These are phyloP conservation scores for Florisuga fusca DNA, from an alignment of 2,797 vertebrate species.

Conservation along the genomic window DNA sequence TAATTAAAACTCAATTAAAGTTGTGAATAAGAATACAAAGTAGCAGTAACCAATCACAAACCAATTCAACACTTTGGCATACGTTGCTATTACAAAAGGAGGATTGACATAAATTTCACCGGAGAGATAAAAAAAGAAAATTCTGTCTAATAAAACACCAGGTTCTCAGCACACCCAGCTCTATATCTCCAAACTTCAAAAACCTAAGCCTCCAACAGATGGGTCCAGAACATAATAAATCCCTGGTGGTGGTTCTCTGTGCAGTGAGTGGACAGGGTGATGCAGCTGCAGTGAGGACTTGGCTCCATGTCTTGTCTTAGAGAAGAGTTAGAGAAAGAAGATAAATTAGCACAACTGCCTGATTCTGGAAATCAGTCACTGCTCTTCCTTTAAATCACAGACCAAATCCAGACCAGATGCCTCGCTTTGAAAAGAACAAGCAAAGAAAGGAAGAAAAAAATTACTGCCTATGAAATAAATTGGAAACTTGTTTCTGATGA, in stretches of 20 bases:
- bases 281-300: neutral
- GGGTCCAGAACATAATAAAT: neutral
- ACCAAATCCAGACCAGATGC: slow-evolving; percentile 68
- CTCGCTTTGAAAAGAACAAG: slow-evolving; percentile 25
- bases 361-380: slow-evolving; percentile 15
- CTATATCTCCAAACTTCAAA: neutral
- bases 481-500: slow-evolving; percentile 27
- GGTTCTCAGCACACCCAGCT: neutral
- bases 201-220: neutral
- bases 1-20: slow-evolving; percentile 23
- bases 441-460: neutral
- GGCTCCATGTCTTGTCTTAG: neutral
- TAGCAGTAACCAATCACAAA: neutral
- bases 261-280: neutral
- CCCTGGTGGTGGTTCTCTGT: neutral
- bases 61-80: neutral
- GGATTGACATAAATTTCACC: neutral
- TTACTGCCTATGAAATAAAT: neutral
- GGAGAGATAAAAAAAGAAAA: neutral
- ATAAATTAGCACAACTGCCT: neutral
- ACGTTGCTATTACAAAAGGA: accelerated
- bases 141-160: neutral
- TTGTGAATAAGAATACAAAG: neutral
- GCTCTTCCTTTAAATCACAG: slow-evolving; percentile 48
- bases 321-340: slow-evolving; percentile 5